Evolutionary conservation across 1,140 invertebrate species (phyloP).

Genomic region (Oncopodura yosiiana): DNA sequence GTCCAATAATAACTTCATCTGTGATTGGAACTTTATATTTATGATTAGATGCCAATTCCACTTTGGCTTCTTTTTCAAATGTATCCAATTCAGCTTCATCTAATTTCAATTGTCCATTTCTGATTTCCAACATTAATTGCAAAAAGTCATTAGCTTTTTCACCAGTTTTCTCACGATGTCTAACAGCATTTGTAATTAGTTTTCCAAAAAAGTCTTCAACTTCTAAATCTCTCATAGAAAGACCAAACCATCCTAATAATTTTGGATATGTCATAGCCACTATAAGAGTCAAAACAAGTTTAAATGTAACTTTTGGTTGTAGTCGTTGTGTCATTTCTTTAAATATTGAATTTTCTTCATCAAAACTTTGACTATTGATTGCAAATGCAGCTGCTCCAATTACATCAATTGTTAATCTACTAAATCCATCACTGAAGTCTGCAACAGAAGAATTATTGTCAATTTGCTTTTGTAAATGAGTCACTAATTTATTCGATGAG

Average conservation of each 20-base stretch:
- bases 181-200: no score
- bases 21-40: not conserved
- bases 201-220: no score
- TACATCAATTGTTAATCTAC: slow-evolving; percentile 43
- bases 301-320: no score
- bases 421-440: slow-evolving; percentile 32
- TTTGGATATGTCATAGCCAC: not conserved
- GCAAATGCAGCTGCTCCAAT: slow-evolving; percentile 43
- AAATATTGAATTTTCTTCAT: no score
- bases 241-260: not conserved
- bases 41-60: not conserved
- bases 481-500: not conserved
- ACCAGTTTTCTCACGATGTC: not conserved
- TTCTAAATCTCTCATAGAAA: not conserved
- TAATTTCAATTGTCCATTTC: slow-evolving; percentile 5
- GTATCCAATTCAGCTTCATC: slow-evolving; percentile 3
- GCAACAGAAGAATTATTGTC: not conserved
- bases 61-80: slow-evolving; percentile 9
- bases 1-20: slow-evolving; percentile 19
- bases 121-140: slow-evolving; percentile 34
- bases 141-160: slow-evolving; percentile 36
- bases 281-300: not conserved
- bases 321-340: no score
- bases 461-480: not conserved
- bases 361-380: not conserved